Conservation (phyloP, 2,797 vertebrate genomes). For the Manis pentadactyla region DNA sequence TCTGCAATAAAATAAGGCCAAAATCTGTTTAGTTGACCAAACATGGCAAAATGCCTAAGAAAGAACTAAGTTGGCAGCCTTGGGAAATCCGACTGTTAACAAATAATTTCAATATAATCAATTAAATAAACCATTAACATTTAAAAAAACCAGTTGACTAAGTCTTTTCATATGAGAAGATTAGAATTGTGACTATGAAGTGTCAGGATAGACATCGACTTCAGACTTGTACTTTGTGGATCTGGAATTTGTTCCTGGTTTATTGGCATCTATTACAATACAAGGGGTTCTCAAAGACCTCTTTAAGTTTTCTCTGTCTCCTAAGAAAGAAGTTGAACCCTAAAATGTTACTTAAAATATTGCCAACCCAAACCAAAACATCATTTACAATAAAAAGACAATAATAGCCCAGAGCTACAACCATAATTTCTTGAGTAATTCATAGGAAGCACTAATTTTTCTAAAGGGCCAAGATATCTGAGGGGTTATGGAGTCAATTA, state of each 20-base stretch:
- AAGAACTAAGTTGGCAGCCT: slow-evolving; percentile 19
- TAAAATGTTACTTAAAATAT: slow-evolving; percentile 22
- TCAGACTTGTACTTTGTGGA: neutral
- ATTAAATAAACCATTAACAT: neutral
- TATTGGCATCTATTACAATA: neutral
- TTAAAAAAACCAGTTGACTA: slow-evolving; percentile 17
- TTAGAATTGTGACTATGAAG: neutral
- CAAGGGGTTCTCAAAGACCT: neutral
- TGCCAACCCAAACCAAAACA: slow-evolving; percentile 4
- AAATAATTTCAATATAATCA: slow-evolving; percentile 49
- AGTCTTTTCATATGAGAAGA: slow-evolving; percentile 25
- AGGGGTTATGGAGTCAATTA: slow-evolving; percentile 42
- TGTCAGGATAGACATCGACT: slow-evolving; percentile 1
- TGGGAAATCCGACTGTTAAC: slow-evolving; percentile 39
- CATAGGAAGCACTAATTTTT: slow-evolving; percentile 46
- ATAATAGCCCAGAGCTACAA: neutral
- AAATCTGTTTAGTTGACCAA: neutral
- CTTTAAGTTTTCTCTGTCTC: neutral
- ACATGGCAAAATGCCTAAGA: slow-evolving; percentile 6
- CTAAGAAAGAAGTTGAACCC: neutral
- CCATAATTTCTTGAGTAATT: slow-evolving; percentile 22
- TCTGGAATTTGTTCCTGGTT: neutral
- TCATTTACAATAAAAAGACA: slow-evolving; percentile 42
- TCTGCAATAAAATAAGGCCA: neutral
- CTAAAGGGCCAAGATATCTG: slow-evolving; percentile 48